phyloP scores from a whole-genome alignment of 1,140 invertebrate genomes.

The Drosophila varians region DNA sequence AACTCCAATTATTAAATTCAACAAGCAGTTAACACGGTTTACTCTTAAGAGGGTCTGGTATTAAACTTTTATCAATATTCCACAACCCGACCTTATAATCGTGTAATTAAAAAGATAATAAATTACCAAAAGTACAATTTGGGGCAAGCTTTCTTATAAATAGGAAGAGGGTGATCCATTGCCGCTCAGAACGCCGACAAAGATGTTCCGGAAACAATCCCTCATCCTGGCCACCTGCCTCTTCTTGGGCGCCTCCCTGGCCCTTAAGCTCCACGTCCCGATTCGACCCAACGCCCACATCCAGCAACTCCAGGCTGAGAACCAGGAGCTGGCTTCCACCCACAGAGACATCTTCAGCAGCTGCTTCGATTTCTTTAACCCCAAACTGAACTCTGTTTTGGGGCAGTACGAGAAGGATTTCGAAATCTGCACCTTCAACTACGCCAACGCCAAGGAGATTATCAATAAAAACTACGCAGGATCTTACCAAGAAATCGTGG shows the following conservation, averaged over 20 bases:
- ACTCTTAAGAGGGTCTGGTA: too few relatives aligned
- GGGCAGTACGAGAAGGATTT: neutral
- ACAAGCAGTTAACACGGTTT: neutral
- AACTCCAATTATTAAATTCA: neutral
- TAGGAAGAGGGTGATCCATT: neutral
- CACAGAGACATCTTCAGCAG: neutral
- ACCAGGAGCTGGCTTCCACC: neutral
- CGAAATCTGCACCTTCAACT: neutral
- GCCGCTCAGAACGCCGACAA: neutral
- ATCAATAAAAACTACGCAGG: neutral
- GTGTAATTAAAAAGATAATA: constrained; percentile 1
- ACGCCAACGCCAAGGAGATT: neutral
- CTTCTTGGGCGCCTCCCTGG: neutral
- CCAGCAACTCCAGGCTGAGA: neutral
- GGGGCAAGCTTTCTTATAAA: neutral
- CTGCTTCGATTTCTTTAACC: neutral
- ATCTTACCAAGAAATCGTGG: neutral
- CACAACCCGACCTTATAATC: neutral
- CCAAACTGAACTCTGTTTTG: neutral
- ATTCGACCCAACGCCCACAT: neutral
- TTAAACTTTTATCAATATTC: neutral
- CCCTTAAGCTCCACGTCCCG: neutral
- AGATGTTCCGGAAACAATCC: neutral
- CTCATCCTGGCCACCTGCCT: neutral
- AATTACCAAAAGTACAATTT: neutral